A percentile compares a stretch with the other conserved stretches of the same genome.
These are phyloP conservation scores for Gorsachius magnificus DNA, from an alignment of 2,797 vertebrate species.

Conservation along the genomic window DNA sequence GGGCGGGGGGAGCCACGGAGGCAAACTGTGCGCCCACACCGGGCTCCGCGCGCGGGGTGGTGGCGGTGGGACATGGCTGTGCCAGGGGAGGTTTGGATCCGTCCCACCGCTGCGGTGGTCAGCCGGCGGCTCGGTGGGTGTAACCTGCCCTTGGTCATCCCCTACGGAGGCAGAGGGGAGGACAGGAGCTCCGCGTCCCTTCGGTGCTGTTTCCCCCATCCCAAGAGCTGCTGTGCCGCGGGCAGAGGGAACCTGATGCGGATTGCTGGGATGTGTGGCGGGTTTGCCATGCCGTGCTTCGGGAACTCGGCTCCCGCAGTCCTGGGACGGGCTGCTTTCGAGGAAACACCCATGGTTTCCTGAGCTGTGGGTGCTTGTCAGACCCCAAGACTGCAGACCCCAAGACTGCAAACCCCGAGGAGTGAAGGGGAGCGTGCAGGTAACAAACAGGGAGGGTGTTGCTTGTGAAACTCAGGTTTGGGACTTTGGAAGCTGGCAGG, in stretches of 20 bases:
- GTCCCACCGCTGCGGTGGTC: background rate
- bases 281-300: rapidly evolving
- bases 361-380: background rate
- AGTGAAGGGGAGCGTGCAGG: background rate
- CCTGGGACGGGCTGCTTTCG: background rate
- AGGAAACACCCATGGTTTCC: rapidly evolving
- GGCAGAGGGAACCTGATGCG: too few relatives aligned
- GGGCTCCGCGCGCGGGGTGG: background rate
- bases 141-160: background rate
- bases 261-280: background rate
- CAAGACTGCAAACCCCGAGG: rapidly evolving
- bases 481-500: background rate
- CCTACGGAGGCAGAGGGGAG: background rate
- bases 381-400: background rate
- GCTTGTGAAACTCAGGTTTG: background rate
- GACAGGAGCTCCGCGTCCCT: rapidly evolving
- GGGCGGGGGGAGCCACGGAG: background rate
- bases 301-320: background rate
- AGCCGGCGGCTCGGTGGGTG: background rate
- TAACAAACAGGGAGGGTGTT: rapidly evolving
- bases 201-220: background rate
- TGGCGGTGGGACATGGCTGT: rapidly evolving
- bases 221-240: background rate
- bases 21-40: background rate
- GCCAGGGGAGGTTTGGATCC: background rate